phyloP scores from a whole-genome alignment of 1,140 invertebrate genomes.

The Araneus ventricosus region DNA sequence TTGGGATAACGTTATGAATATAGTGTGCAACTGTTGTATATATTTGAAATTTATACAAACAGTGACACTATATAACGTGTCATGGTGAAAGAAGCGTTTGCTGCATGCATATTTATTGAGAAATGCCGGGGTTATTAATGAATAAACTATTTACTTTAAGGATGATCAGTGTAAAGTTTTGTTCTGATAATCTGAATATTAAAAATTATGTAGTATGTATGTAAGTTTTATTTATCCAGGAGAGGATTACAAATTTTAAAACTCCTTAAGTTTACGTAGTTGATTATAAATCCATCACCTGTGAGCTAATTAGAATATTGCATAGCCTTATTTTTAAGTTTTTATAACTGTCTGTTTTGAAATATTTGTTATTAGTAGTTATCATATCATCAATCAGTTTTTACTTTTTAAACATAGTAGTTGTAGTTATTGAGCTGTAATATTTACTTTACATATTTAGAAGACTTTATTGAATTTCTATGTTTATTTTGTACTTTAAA shows the following conservation, averaged over 20 bases:
- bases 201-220: not conserved
- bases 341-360: not conserved
- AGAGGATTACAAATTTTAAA: not conserved
- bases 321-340: not conserved
- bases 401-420: no score
- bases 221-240: not conserved
- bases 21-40: not conserved
- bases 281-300: not conserved
- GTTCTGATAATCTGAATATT: not conserved
- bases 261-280: not conserved
- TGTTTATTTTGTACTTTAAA: no score
- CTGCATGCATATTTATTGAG: no score
- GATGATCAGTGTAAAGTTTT: not conserved
- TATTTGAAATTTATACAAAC: not conserved
- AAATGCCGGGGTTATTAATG: not conserved
- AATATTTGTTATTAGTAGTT: not conserved
- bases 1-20: constrained; percentile 25
- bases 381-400: no score
- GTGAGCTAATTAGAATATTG: not conserved
- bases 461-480: no score
- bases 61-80: not conserved
- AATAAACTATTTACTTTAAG: not conserved
- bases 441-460: no score
- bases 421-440: no score
- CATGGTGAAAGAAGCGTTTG: not conserved